Percentiles rank a stretch among this genome's conserved stretches.
Conservation (phyloP, 2,113 vertebrate species). For the Rana temporaria region DNA sequence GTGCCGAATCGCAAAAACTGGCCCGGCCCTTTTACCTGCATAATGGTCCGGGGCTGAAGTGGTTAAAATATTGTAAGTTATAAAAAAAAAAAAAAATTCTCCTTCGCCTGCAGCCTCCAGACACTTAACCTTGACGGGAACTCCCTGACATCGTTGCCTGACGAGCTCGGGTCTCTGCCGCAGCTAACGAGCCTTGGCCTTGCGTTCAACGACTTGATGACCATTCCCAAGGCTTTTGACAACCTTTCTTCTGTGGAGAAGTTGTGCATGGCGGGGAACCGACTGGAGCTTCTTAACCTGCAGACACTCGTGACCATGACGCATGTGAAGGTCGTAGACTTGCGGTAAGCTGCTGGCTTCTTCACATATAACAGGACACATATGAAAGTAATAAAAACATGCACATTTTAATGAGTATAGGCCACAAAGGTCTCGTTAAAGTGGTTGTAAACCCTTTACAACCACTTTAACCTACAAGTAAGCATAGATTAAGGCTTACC, state of each 20-base stretch:
- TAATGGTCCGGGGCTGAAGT: too few relatives aligned
- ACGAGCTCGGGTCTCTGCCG: slow-evolving; percentile 84
- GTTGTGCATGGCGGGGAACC: slow-evolving; percentile 90
- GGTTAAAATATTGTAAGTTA: too few relatives aligned
- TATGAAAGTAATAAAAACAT: too few relatives aligned
- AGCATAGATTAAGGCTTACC: too few relatives aligned
- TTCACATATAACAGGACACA: neutral
- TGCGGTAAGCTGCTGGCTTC: slow-evolving; percentile 76
- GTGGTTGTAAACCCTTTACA: too few relatives aligned
- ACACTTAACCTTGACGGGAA: slow-evolving; percentile 93
- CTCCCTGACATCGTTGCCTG: slow-evolving; percentile 83
- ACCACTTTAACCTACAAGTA: too few relatives aligned
- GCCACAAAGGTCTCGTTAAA: too few relatives aligned
- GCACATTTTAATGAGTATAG: too few relatives aligned
- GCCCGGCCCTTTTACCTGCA: too few relatives aligned
- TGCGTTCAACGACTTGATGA: slow-evolving; percentile 90
- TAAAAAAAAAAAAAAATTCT: neutral
- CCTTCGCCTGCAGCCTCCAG: slow-evolving; percentile 79
- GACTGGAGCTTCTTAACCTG: slow-evolving; percentile 80
- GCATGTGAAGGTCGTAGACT: slow-evolving; percentile 87
- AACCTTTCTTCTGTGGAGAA: slow-evolving; percentile 82
- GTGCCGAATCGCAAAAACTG: too few relatives aligned
- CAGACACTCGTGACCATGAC: slow-evolving; percentile 77
- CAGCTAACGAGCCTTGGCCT: slow-evolving; percentile 89
- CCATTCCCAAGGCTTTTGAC: slow-evolving; percentile 84